Conservation (phyloP, 2,888 invertebrate species). For the Mesoligia furuncula region DNA sequence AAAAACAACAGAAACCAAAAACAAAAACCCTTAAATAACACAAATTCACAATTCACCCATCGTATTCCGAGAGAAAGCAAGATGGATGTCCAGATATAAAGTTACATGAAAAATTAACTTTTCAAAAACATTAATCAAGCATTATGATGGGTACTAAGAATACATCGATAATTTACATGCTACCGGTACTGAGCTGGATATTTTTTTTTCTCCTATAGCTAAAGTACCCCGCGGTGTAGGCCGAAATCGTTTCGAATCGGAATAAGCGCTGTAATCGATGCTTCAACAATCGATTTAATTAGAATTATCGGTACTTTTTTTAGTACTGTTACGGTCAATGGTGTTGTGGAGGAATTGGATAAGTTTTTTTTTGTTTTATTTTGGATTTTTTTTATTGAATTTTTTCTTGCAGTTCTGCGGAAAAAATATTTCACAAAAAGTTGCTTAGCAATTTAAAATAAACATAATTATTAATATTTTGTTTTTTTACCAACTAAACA, state of each 20-base stretch:
- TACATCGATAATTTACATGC: constrained; percentile 75
- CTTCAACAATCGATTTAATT: constrained; percentile 88
- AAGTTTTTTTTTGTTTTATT: neutral
- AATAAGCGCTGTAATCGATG: constrained; percentile 83
- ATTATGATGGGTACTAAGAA: constrained; percentile 70
- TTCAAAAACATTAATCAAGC: constrained; percentile 64
- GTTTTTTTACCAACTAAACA: no score
- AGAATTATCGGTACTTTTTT: constrained; percentile 85
- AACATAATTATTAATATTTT: no score
- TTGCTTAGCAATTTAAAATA: no score
- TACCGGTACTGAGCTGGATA: constrained; percentile 77
- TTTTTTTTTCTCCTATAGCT: constrained; percentile 67
- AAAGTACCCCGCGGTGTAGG: constrained; percentile 78
- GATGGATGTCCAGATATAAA: constrained; percentile 61
- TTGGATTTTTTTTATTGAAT: neutral
- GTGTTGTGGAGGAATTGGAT: constrained; percentile 7
- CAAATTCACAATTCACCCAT: constrained; percentile 25
- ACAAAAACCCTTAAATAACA: constrained; percentile 7
- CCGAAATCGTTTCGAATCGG: constrained; percentile 82
- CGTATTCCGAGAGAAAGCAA: constrained; percentile 56
- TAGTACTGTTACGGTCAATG: constrained; percentile 69
- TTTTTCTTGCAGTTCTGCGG: neutral
- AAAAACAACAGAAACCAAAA: constrained; percentile 7
- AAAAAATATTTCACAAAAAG: neutral
- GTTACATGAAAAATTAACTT: constrained; percentile 65